Percentiles rank a stretch among this genome's conserved stretches.
Conservation (phyloP, 2,797 vertebrate genomes). For the Eidolon dupreanum region DNA sequence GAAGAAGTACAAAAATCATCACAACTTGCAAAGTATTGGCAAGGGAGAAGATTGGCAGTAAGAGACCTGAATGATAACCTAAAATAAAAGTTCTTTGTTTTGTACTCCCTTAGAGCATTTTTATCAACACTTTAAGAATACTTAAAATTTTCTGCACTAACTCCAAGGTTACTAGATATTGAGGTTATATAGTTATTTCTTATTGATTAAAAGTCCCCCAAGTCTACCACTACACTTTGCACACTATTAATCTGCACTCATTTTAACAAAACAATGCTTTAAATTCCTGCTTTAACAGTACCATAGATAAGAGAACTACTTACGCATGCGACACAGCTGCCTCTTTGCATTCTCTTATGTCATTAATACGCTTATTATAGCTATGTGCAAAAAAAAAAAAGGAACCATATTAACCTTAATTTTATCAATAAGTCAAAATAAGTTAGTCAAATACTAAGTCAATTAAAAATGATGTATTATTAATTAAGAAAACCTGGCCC, state of each 20-base stretch:
- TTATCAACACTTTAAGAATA: constrained; percentile 36
- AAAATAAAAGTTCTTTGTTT: neutral
- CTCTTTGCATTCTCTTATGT: constrained; percentile 98
- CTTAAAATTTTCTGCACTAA: neutral
- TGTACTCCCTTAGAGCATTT: neutral
- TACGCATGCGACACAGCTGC: constrained; percentile 97
- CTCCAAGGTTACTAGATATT: neutral
- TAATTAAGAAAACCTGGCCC: constrained; percentile 2
- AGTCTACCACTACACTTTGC: neutral
- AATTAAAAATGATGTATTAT: constrained; percentile 25
- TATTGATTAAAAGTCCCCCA: neutral
- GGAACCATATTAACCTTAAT: neutral
- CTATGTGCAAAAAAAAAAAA: constrained; percentile 83
- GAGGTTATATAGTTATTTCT: neutral
- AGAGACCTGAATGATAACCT: neutral
- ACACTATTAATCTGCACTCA: neutral
- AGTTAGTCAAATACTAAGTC: constrained; percentile 8
- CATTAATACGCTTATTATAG: constrained; percentile 98
- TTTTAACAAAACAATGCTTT: constrained; percentile 46
- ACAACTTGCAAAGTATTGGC: neutral
- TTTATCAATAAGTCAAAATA: constrained; percentile 23
- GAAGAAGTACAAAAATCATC: neutral
- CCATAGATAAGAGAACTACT: constrained; percentile 79
- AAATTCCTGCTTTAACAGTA: constrained; percentile 17
- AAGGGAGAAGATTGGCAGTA: neutral